Conservation (phyloP, 1,140 invertebrate genomes). For the Laodelphax striatellus region DNA sequence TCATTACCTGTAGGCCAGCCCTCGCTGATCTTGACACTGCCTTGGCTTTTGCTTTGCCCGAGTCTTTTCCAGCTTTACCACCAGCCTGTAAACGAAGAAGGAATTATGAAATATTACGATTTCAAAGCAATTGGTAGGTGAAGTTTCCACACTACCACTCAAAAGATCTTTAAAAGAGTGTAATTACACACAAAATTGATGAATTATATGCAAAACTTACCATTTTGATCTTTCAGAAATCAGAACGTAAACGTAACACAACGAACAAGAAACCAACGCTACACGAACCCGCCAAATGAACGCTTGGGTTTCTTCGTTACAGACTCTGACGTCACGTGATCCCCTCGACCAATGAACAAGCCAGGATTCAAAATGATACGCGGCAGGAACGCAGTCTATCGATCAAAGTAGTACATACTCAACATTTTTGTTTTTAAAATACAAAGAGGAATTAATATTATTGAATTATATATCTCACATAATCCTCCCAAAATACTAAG, state of each 20-base stretch:
- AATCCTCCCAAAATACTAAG: too few species aligned
- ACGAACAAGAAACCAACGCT: conserved; percentile 11
- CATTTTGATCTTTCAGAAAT: conserved; percentile 4
- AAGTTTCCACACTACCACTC: too few species aligned
- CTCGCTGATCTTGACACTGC: conserved; percentile 95
- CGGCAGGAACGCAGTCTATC: not conserved
- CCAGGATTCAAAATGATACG: not conserved
- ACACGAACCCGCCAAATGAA: conserved; percentile 9
- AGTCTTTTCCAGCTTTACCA: conserved; percentile 99
- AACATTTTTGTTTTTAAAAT: not conserved
- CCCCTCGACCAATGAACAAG: not conserved
- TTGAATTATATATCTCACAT: not conserved
- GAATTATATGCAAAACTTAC: not conserved
- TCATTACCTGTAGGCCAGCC: conserved; percentile 88
- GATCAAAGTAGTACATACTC: not conserved
- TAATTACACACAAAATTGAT: too few species aligned
- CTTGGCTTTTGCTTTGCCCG: conserved; percentile 98
- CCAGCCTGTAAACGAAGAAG: conserved; percentile 61
- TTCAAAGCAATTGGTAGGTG: too few species aligned
- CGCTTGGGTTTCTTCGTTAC: not conserved
- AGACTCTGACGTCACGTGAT: conserved; percentile 6
- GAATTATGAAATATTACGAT: conserved; percentile 4
- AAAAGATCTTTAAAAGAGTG: too few species aligned
- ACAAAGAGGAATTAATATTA: conserved; percentile 2
- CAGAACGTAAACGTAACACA: not conserved